These are phyloP conservation scores for Tortrix viridana DNA, from an alignment of 2,888 invertebrate genomes.

Conservation along the genomic window DNA sequence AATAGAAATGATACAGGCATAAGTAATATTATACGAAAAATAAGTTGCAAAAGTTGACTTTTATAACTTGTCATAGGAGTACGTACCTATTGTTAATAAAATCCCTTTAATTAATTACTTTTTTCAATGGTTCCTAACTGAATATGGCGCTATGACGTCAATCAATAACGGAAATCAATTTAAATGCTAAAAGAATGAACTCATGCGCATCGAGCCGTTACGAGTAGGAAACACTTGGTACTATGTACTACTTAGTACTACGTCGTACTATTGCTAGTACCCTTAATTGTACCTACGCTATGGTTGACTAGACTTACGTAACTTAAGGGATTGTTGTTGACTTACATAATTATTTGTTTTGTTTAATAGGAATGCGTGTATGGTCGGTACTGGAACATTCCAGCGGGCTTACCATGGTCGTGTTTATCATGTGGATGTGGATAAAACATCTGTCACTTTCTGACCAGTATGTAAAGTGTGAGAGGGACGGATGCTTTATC, in stretches of 20 bases:
- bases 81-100: no score
- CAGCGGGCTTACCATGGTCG: no score
- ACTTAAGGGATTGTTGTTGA: slow-evolving; percentile 3
- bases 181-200: slow-evolving; percentile 46
- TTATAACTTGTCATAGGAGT: not conserved
- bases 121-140: slow-evolving; percentile 39
- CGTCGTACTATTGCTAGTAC: not conserved
- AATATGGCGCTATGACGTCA: slow-evolving; percentile 57
- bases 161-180: slow-evolving; percentile 56
- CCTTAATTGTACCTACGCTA: slow-evolving; percentile 16
- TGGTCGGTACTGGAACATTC: no score
- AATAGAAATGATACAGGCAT: no score
- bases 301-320: slow-evolving; percentile 14
- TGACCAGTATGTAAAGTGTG: no score
- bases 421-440: no score
- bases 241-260: slow-evolving; percentile 20
- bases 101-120: no score
- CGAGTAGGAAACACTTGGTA: slow-evolving; percentile 38
- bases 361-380: no score
- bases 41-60: slow-evolving; percentile 3
- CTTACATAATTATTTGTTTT: slow-evolving; percentile 4
- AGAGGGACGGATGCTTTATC: no score
- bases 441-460: no score
- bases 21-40: no score
- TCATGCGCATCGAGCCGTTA: slow-evolving; percentile 59